Evolutionary conservation across 2,888 invertebrate species (phyloP), one percentile per base, ranked within the genome.

Genomic region (Odontomyia ornata): DNA sequence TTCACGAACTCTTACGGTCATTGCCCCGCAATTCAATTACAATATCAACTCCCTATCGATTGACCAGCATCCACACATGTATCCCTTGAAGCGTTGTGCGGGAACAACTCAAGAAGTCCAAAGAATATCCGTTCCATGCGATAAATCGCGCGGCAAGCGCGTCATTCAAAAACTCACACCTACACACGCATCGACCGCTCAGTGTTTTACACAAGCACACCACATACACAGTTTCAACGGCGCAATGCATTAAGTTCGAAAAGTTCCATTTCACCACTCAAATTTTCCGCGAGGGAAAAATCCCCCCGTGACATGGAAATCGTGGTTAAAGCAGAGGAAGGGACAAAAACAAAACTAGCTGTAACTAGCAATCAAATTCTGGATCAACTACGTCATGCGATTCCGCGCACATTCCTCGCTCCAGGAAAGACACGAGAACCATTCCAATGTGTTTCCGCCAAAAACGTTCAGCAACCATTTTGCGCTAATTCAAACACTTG

Each of bases 331-430:
- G n/a, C 25, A 30, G 67, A 36, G 25, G 25, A 15, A 9, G 27
- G 30, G 36, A 36, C 69, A 11, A 69, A 47, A 69, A 65, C 65
- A 65, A 65, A 65, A 47, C 69, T 47, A 15, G 69, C 69, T 47
- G 25, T 25, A 47, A 46, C 47, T 30, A 23, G 46, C 65, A 65
- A 36, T 25, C 65, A 30, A 18, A 30, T 18, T 25, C 62, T 25
- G 28, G 27, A 62, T 3, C 4, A 36, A 2, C 36, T 15, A 65
- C 65, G 36, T 47, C 69, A 69, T 21, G 47, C 1, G 69, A 21
- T 43, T 21, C 36, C 69, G 27, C 69, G 43, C 69, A 69, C 46
- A 47, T 9, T 18, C 52, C 52, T 15, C 36, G 36, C 9, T 5
- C 69, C 30, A 28, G 36, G 36, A 30, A 64, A 36, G 52, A 30